Percentiles rank a stretch among this genome's conserved stretches.
These are phyloP conservation scores for Callithrix jacchus DNA, from an alignment of 2,113 vertebrate species.

Conservation along the genomic window DNA sequence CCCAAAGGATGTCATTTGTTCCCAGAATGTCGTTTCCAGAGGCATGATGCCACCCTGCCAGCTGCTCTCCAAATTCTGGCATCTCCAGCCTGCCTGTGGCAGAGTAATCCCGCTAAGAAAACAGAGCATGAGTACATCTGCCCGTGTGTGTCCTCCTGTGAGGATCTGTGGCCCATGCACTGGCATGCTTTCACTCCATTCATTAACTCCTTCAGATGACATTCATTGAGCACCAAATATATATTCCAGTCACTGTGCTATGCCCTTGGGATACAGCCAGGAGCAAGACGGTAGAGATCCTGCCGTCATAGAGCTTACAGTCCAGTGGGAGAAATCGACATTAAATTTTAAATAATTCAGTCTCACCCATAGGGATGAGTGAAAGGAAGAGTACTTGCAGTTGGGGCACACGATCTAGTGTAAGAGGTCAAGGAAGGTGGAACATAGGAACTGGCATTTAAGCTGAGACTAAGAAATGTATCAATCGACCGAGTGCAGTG, in stretches of 20 bases:
- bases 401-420: accelerated
- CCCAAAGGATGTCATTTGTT: constrained; percentile 33
- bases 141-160: not conserved
- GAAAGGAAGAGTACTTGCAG: not conserved
- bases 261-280: not conserved
- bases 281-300: not conserved
- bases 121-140: accelerated
- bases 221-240: not conserved
- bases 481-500: not conserved
- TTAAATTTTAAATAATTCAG: not conserved
- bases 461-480: not conserved
- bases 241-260: not conserved
- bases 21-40: constrained; percentile 35
- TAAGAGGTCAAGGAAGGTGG: not conserved
- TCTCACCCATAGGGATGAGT: not conserved
- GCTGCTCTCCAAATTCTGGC: constrained; percentile 19
- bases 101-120: not conserved
- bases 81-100: not conserved
- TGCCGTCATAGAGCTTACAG: not conserved
- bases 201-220: not conserved
- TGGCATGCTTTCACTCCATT: not conserved
- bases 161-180: not conserved
- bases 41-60: constrained; percentile 10
- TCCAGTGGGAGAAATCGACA: not conserved
- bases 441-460: not conserved